Base-by-base conservation (phyloP, 2,888 invertebrate genomes). In the Scaptodrosophila latifasciaeformis region DNA sequence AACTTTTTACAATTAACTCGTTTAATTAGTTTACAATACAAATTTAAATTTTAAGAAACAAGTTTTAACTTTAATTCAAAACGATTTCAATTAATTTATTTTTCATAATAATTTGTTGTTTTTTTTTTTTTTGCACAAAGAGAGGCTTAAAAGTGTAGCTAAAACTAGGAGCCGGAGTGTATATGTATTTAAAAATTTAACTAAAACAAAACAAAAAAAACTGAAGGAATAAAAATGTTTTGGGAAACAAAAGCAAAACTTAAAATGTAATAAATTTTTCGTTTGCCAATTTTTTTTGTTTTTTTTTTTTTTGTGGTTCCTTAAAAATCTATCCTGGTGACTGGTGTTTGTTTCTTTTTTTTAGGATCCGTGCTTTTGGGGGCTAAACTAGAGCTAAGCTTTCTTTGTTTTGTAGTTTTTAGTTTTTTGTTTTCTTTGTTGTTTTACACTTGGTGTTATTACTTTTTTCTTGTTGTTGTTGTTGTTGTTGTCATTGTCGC, bases 381-480 rank as follows among this genome's bases (percentile, higher is more conserved):
- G 34, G 68, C 68, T 61, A 59, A 27, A 59, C 56, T 70, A 70
- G 58, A 60, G 54, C 68, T 81, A 78, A 67, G 67, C 74, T 64
- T 64, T 44, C 43, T 63, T 62, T 53, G 49, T 67, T 63, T 56
- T 67, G 59, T 54, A 67, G 56, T 53, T 60, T 44, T 59, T 62
- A 35, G 27, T 58, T 65, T 61, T 51, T 65, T 67, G 37, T 57
- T 65, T 43, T 57, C 63, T 43, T 61, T 67, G 59, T 49, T 58
- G 62, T 61, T 63, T 59, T 71, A 68, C 64, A 65, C 66, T 71
- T 69, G 62, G 67, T 72, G 66, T 76, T 67, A 42, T 55, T 53
- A 43, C 53, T 52, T 53, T n/a, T n/a, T n/a, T n/a, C n/a, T n/a
- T 65, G 46, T 62, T 45, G 37, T 61, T 61, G 46, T 49, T 62